A percentile compares a stretch with the other conserved stretches of the same genome.
Conservation (phyloP, 2,888 invertebrate species). For the Pecten maximus region DNA sequence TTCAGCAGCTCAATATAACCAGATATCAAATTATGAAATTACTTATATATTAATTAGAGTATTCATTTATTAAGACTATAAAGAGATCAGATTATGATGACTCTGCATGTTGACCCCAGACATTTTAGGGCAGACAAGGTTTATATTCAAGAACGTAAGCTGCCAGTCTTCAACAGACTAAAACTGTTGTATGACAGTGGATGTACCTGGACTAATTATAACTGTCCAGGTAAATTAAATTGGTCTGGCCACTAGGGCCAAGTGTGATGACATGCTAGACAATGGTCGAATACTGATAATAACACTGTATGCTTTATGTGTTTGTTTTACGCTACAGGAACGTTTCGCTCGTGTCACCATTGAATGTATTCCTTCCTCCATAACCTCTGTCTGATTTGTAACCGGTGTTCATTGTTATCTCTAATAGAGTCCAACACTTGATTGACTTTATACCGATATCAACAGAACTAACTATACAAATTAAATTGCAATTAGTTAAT, state of each 20-base stretch:
- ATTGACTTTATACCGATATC: not conserved
- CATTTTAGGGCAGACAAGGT: too few species aligned
- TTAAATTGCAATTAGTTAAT: constrained; percentile 8
- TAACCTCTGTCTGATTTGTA: not conserved
- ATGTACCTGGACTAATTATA: not conserved
- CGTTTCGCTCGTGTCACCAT: not conserved
- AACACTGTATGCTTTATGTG: not conserved
- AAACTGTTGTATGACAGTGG: not conserved
- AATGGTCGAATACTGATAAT: not conserved
- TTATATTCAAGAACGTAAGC: too few species aligned
- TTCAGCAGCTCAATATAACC: not conserved
- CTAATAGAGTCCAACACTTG: not conserved
- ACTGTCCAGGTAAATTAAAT: not conserved
- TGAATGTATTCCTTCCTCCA: not conserved
- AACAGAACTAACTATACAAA: not conserved
- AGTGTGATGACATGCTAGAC: not conserved
- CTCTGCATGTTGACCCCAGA: not conserved
- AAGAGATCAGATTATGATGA: not conserved
- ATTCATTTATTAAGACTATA: not conserved
- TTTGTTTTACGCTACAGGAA: not conserved
- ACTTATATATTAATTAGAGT: not conserved
- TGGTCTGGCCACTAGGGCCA: not conserved
- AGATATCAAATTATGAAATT: not conserved
- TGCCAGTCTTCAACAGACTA: not conserved
- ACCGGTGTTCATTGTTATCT: not conserved